Percentiles rank a stretch among this genome's conserved stretches.
These are phyloP conservation scores for Hirtodrosophila trivittata DNA, from an alignment of 2,888 invertebrate genomes.

Conservation along the genomic window DNA sequence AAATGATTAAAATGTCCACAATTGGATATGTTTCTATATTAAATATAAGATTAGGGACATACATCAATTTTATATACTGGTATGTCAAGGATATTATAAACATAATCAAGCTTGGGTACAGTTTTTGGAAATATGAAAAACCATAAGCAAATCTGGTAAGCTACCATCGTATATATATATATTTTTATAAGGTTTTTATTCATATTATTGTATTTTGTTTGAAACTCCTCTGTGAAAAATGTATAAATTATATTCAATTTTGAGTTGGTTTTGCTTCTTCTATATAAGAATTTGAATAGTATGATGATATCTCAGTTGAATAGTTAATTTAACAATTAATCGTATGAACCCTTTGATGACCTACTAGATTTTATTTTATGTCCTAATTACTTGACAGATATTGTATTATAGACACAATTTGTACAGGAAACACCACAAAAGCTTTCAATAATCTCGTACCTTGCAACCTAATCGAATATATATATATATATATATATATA, in stretches of 20 bases:
- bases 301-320: background rate
- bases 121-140: constrained; percentile 18
- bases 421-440: constrained; percentile 37
- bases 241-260: constrained; percentile 52
- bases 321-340: constrained; percentile 7
- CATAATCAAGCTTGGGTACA: constrained; percentile 7
- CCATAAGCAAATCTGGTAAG: constrained; percentile 28
- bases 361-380: background rate
- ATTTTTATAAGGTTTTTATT: background rate
- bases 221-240: constrained; percentile 63
- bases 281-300: background rate
- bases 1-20: constrained; percentile 4
- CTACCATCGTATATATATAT: constrained; percentile 13
- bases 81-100: constrained; percentile 18
- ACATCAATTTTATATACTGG: too few relatives aligned
- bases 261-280: background rate
- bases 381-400: constrained; percentile 23
- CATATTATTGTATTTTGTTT: constrained; percentile 64
- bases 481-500: background rate
- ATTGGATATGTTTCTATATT: constrained; percentile 55
- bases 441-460: constrained; percentile 8
- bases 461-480: constrained; percentile 10
- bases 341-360: background rate
- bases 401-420: constrained; percentile 40
- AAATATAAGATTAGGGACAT: constrained; percentile 37